phyloP scores from a whole-genome alignment of 2,113 vertebrate species.

The Theropithecus gelada region DNA sequence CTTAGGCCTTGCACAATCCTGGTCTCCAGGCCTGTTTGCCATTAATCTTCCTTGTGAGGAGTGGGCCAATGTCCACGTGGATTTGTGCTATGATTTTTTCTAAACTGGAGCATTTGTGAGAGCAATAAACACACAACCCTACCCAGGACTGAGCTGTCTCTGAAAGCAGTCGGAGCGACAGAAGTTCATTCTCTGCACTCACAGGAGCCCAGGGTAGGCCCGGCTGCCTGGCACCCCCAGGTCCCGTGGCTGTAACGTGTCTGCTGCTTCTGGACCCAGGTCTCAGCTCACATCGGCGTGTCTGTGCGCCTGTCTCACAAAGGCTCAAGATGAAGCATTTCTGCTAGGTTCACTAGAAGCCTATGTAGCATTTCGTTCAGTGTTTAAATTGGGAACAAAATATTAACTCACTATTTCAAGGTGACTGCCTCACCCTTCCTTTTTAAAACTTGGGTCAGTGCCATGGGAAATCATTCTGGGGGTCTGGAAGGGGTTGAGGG shows the following conservation, averaged over 20 bases:
- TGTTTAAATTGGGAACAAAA: background rate
- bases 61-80: background rate
- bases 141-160: background rate
- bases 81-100: background rate
- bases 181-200: rapidly evolving
- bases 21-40: background rate
- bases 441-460: rapidly evolving
- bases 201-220: background rate
- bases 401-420: no score
- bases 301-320: rapidly evolving
- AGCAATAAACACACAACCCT: background rate
- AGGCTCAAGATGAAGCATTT: no score
- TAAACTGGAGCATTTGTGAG: background rate
- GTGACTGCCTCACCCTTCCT: rapidly evolving
- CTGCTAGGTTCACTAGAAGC: rapidly evolving
- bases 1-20: background rate
- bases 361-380: background rate
- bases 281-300: rapidly evolving
- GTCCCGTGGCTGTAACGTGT: rapidly evolving
- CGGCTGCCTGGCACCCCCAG: background rate
- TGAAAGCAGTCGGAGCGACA: rapidly evolving
- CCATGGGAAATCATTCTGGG: rapidly evolving
- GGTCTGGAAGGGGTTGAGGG: rapidly evolving
- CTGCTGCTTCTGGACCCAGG: background rate
- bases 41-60: background rate